A percentile compares a stretch with the other conserved stretches of the same genome.
Evolutionary conservation across 2,113 vertebrate genomes (phyloP).

Genomic region (Ciconia stormi): DNA sequence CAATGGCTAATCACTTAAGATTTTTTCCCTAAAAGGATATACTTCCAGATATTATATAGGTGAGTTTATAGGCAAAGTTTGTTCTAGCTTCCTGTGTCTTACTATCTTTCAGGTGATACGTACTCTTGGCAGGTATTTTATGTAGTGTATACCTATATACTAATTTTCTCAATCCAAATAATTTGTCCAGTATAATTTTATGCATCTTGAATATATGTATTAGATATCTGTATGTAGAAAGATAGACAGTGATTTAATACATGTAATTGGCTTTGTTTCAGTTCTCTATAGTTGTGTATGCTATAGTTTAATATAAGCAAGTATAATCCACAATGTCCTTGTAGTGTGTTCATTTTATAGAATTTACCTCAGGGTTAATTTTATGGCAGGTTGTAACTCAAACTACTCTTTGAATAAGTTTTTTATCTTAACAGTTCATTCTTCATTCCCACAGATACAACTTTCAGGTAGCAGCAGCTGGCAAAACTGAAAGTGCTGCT

Average conservation of each 20-base stretch:
- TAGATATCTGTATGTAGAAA: not conserved
- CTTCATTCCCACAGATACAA: not conserved
- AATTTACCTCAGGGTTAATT: not conserved
- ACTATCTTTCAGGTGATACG: not conserved
- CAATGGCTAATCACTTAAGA: not conserved
- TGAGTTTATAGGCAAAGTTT: constrained; percentile 33
- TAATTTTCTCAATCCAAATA: not conserved
- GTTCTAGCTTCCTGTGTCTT: not conserved
- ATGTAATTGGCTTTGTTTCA: not conserved
- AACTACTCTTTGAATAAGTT: not conserved
- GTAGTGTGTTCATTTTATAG: not conserved
- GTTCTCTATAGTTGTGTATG: not conserved
- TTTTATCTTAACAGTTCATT: not conserved
- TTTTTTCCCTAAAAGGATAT: not conserved
- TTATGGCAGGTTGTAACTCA: not conserved
- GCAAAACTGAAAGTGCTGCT: not conserved
- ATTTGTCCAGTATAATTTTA: not conserved
- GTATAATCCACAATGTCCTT: not conserved
- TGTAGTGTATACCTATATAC: not conserved
- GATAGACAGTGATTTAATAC: not conserved
- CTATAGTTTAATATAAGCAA: not conserved
- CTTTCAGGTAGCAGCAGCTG: not conserved
- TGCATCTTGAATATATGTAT: not conserved
- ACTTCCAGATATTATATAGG: constrained; percentile 7
- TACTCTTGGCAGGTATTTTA: not conserved